phyloP scores from a whole-genome alignment of 2,797 vertebrate genomes.

The Parauchenoglanis punctatus region DNA sequence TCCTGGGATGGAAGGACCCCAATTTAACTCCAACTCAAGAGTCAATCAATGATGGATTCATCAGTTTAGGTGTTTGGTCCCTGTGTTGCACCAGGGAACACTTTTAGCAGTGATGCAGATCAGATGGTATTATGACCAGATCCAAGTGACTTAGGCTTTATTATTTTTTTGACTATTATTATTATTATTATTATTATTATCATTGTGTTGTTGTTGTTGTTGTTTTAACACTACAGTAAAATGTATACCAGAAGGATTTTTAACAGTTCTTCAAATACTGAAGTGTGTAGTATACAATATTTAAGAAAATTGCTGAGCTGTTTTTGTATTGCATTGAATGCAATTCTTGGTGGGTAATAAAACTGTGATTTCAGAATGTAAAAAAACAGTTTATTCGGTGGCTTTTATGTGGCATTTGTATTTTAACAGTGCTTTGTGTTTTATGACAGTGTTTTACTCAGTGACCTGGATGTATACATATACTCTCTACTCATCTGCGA shows the following conservation, averaged over 20 bases:
- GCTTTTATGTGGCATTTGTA: background rate
- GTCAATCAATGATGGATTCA: background rate
- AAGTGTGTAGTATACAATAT: background rate
- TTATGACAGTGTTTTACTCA: background rate
- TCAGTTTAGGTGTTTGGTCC: background rate
- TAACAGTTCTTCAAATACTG: background rate
- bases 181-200: background rate
- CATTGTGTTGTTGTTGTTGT: background rate
- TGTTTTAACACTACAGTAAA: background rate
- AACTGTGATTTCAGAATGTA: background rate
- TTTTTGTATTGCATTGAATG: too few relatives aligned
- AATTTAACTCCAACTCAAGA: background rate
- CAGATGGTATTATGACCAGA: background rate
- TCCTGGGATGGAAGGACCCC: background rate
- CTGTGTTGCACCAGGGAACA: background rate
- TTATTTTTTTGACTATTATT: background rate
- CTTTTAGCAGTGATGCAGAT: background rate
- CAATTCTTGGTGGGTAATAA: background rate
- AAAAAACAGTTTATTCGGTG: background rate
- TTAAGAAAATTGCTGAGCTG: background rate
- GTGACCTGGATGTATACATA: background rate
- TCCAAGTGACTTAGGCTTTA: background rate
- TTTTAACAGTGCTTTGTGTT: background rate
- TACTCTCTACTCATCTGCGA: background rate
- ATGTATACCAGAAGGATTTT: background rate